Evolutionary conservation across 2,113 vertebrate genomes (phyloP), one percentile per base, ranked within the genome.

Genomic region (Odocoileus hemionus): DNA sequence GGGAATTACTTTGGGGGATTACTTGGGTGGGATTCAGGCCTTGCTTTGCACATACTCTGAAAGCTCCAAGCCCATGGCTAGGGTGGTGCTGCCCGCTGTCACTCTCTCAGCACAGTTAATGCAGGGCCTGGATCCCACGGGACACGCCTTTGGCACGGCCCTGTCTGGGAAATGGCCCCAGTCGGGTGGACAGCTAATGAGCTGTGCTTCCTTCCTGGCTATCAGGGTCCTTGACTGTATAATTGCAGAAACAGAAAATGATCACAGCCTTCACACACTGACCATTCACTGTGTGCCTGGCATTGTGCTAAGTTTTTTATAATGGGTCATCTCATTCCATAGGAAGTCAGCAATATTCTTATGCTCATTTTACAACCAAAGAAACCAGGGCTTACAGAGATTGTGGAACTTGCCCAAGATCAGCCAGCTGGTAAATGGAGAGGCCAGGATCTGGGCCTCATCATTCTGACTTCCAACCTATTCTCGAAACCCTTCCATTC

Each of bases 151-250:
- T 98, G 97, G 91, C 97, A 85, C 15, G 1, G 58, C n/a, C 21
- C 36, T 39, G n/a, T 52, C 93, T 96, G 79, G 88, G 82, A 96
- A 96, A 64, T 57, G 67, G 86, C 67, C 87, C 55, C 55, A 47
- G 67, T 79, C 5, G 19, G 86, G 57, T 85, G 76, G 94, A 80
- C 89, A 89, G 43, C 82, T 96, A 94, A 97, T 88, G 95, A 95
- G 39, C 55, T 94, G 54, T 89, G 85, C 78, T 97, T 97, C 95
- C 93, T 96, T 95, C 95, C 90, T 96, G 94, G 86, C 89, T 83
- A 61, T 61, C 54, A 36, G 61, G 39, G 60, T 86, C 61, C 83
- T 88, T 85, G 36, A 52, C 55, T 30, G 7, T 86, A 36, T 70
- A 97, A 94, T 47, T 67, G 90, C 74, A 94, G 76, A 76, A 52